Base-by-base conservation (phyloP, 2,888 invertebrate genomes). In the Labia minor region DNA sequence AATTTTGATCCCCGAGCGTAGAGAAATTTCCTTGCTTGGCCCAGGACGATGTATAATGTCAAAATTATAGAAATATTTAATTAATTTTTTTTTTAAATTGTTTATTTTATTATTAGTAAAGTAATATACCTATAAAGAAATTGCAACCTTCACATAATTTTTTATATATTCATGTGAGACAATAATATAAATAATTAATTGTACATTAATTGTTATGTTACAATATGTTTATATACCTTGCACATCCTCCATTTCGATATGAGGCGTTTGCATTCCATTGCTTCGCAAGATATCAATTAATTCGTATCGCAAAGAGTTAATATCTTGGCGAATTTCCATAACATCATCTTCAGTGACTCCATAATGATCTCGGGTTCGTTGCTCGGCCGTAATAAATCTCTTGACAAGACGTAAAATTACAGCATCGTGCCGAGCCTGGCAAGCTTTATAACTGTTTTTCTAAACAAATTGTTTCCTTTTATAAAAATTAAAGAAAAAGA, bases 311-410 rank as follows among this genome's bases (percentile, higher is more conserved):
- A 97, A 83, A 2, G 94, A 90, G n/a, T 94, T 95, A 70, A 97
- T 95, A 76, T 97, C 97, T 75, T 97, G 96, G 73, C 97, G 85
- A 74, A 97, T 93, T 81, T 98, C 98, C 85, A 95, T 95, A 70
- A 98, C 92, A 77, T 98, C 97, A 78, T 98, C 98, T 76, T 97
- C 97, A 0, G 93, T 95, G 20, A 97, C 91, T 8, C 93, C 92
- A 69, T 88, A 90, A 66, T 94, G 92, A 76, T 96, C 95, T 65
- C 92, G 84, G 71, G 91, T 92, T 62, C 90, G 80, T 77, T 93
- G 93, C 76, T 92, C 92, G 0, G 90, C 87, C 0, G 91, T 93
- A 16, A 97, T 89, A 80, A 95, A 97, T 8, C 97, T 85, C 66
- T 94, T 85, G 20, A 97, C 89, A 69, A 97, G 79, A 65, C 94